Conservation (phyloP, 2,113 vertebrate genomes). For the Apaloderma vittatum region DNA sequence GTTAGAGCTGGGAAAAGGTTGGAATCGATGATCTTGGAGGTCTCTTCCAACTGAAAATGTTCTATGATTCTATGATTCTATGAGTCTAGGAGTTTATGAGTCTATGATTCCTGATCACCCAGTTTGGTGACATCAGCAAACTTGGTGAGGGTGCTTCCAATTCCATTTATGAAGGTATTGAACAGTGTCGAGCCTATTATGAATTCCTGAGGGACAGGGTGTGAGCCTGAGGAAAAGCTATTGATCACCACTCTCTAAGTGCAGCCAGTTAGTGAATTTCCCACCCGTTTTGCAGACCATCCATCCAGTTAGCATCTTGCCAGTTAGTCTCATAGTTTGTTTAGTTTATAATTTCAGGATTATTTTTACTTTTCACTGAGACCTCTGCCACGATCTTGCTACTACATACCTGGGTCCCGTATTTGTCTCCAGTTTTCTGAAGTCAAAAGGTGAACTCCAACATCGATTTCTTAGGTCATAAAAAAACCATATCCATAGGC, state of each 20-base stretch:
- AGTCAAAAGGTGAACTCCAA: not conserved
- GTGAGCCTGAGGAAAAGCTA: not conserved
- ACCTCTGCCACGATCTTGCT: not conserved
- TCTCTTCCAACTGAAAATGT: no score
- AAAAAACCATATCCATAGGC: not conserved
- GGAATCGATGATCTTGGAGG: no score
- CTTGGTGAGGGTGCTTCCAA: not conserved
- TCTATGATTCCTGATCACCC: no score
- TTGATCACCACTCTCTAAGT: not conserved
- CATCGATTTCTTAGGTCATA: not conserved
- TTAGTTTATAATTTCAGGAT: not conserved
- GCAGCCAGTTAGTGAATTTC: not conserved
- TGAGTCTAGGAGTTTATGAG: no score
- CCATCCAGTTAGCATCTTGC: not conserved
- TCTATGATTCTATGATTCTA: no score
- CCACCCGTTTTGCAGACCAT: not conserved
- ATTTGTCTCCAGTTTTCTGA: not conserved
- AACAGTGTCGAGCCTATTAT: not conserved
- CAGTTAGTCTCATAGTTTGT: not conserved
- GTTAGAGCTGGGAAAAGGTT: no score
- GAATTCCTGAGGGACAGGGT: rapidly evolving
- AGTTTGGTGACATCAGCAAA: no score
- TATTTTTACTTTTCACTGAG: not conserved
- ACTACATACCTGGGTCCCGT: not conserved
- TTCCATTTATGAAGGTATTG: not conserved